Base-by-base conservation (phyloP, 2,888 invertebrate species). In the Sarcophaga subvicina region DNA sequence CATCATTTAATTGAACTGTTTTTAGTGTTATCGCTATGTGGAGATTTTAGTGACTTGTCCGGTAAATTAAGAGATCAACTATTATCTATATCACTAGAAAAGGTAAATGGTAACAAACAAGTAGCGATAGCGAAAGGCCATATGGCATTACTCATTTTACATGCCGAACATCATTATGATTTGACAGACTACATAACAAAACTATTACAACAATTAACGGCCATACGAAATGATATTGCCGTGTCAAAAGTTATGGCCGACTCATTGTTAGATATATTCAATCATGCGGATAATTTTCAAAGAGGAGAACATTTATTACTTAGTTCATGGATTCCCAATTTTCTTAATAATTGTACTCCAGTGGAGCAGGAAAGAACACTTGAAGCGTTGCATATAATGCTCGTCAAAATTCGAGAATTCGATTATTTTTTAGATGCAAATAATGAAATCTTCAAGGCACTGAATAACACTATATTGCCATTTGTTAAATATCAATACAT, bases 1-100 rank as follows among this genome's bases (percentile, higher is more conserved):
- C 94, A 94, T 88, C 94, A 95, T 92, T 94, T 95, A 66, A 92
- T 94, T 17, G 93, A 93, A 86, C 89, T 94, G 22, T 93, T 94
- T 82, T 88, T 94, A 0, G 90, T 92, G 11, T 86, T 94, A 73
- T 90, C 92, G 5, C 85, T 93, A 0, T 91, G 91, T 25, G 90
- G 89, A 3, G 91, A 93, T 49, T 90, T 92, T 25, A 79, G 47
- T 3, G 92, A 93, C 54, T 77, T 94, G 88, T 91, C 92, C 6
- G 88, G 89, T 2, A 93, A 93, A 88, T 84, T 94, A 25, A 90
- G 92, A 12, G 93, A 93, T 11, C 92, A 93, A 88, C 86, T 94
- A 14, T 89, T 93, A 3, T 91, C 92, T 27, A 88, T 94, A 59
- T 89, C 91, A 0, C 88, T 93, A 45, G 93, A 93, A 2, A 93